Evolutionary conservation across 2,888 invertebrate species (phyloP), one percentile per base, ranked within the genome.

Genomic region (Netelia inedita): DNA sequence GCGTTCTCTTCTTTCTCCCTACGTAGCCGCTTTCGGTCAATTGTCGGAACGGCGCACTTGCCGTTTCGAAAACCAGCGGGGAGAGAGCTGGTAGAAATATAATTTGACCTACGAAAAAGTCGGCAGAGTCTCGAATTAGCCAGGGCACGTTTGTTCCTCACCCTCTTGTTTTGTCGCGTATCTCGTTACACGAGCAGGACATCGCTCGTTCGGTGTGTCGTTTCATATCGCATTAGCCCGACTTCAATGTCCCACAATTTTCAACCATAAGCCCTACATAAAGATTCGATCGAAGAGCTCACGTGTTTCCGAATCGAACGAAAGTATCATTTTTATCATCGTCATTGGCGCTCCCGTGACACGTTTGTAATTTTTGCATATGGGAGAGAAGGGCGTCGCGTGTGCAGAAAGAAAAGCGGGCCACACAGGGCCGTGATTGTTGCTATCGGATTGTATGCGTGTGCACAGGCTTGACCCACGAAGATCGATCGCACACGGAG

Each of bases 211-310:
- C 53, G 66, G 75, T 66, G 57, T 71, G 53, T 11, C 46, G 43
- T 79, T 72, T 71, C 82, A 50, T 82, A 72, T 86, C 76, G 57
- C 9, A 65, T 86, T 81, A 76, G 81, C 66, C 55, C 65, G 19
- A 69, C n/a, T 50, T 65, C 11, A 41, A 21, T 23, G 14, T 21
- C 43, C n/a, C 9, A 46, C 69, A 11, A 46, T 69, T 69, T n/a
- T 69, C 28, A 41, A 16, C 46, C 14, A 46, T 69, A 35, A 35
- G 35, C 5, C 35, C 6, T 35, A 5, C 21, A 46, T 16, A 69
- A 8, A 10, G 11, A 50, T 1, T 8, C 19, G 21, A 57, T 19
- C 57, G 9, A 57, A 19, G 19, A 57, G 16, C 9, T 16, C 5
- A 1, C 9, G 0, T 57, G 1, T 19, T 19, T 57, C 57, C 19